These are phyloP conservation scores for Chrysina gloriosa DNA, from an alignment of 2,888 invertebrate genomes.

Conservation along the genomic window DNA sequence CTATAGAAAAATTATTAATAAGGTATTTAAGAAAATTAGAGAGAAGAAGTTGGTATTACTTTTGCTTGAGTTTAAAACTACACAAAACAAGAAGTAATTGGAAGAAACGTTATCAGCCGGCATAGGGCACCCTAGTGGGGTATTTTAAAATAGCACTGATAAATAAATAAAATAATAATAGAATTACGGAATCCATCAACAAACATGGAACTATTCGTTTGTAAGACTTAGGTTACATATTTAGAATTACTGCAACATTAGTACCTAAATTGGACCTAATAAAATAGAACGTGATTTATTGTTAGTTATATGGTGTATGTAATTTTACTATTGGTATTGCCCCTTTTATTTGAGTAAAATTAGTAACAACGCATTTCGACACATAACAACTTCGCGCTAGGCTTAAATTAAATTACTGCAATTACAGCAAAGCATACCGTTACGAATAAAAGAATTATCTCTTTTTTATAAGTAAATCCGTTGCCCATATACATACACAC, in stretches of 20 bases:
- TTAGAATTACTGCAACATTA: conserved; percentile 1
- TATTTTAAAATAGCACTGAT: too few species aligned
- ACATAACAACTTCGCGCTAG: conserved; percentile 9
- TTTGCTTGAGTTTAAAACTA: too few species aligned
- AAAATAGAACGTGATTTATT: background rate
- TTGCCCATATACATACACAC: conserved; percentile 7
- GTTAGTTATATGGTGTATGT: background rate
- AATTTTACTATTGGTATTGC: conserved; percentile 20
- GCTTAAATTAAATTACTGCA: conserved; percentile 22
- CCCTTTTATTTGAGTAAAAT: conserved; percentile 2
- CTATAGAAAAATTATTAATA: too few species aligned
- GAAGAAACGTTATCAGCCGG: too few species aligned
- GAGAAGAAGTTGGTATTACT: too few species aligned
- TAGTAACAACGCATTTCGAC: background rate
- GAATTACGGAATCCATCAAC: too few species aligned
- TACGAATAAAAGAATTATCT: conserved; percentile 19
- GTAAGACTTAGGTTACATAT: too few species aligned
- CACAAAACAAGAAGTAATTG: too few species aligned
- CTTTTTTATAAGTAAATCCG: conserved; percentile 21
- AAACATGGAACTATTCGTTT: too few species aligned
- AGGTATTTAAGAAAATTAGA: too few species aligned
- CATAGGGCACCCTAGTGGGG: too few species aligned
- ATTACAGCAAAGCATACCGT: conserved; percentile 22
- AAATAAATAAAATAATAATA: too few species aligned
- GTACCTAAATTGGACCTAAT: conserved; percentile 3